Evolutionary conservation across 1,140 invertebrate species (phyloP).

Genomic region (Tribolium madens): DNA sequence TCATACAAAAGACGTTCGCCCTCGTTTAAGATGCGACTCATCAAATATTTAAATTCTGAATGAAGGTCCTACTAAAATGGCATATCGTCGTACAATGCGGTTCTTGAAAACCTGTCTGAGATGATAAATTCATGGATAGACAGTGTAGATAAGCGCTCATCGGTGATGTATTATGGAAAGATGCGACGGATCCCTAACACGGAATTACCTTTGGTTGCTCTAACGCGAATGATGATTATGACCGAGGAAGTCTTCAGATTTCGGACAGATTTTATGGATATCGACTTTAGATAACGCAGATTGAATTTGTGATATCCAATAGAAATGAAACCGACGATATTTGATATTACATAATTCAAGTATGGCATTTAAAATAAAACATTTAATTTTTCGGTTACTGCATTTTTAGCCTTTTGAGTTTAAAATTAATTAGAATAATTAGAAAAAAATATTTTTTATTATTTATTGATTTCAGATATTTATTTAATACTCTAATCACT

Average conservation of each 20-base stretch:
- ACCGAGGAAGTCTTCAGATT: neutral
- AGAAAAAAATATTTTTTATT: too few relatives aligned
- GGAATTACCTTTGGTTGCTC: constrained; percentile 25
- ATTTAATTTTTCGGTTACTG: too few relatives aligned
- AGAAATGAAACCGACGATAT: too few relatives aligned
- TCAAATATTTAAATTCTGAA: constrained; percentile 49
- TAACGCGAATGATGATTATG: constrained; percentile 12
- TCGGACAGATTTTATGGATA: neutral
- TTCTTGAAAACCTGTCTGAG: constrained; percentile 49
- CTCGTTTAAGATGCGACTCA: constrained; percentile 39
- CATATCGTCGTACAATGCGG: constrained; percentile 46
- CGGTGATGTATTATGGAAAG: constrained; percentile 49
- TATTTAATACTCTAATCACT: too few relatives aligned
- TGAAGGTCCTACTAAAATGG: constrained; percentile 44
- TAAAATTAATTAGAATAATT: too few relatives aligned
- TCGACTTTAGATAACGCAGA: too few relatives aligned
- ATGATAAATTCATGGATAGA: constrained; percentile 50
- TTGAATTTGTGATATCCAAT: too few relatives aligned
- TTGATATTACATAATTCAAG: too few relatives aligned
- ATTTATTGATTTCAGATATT: too few relatives aligned
- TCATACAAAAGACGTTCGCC: constrained; percentile 20
- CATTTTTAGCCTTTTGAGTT: too few relatives aligned
- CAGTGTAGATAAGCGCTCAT: constrained; percentile 45
- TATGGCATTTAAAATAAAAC: too few relatives aligned
- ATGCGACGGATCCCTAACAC: constrained; percentile 9